Base-by-base conservation (phyloP, 2,888 invertebrate species). In the Phengaris arion region DNA sequence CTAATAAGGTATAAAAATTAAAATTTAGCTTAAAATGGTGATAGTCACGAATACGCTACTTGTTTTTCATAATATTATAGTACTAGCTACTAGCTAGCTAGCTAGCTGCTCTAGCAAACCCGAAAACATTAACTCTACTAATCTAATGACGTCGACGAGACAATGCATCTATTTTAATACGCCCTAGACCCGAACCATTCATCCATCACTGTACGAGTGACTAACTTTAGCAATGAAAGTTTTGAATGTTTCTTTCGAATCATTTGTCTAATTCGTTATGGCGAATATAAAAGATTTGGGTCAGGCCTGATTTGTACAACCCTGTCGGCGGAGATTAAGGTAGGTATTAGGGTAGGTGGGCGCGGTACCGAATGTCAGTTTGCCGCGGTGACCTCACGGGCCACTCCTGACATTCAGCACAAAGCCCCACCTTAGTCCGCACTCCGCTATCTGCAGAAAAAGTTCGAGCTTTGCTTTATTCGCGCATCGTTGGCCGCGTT, bases 341-440 rank as follows among this genome's bases (percentile, higher is more conserved):
- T 88, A 87, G 88, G 87, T 85, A 90, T 90, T 92, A 90, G 90
- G 90, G 91, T 88, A 87, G 88, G 87, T 85, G 89, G 92, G 93
- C 84, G 92, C 86, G 85, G 35, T 35, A 86, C 87, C 85, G 92
- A 93, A 93, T 93, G 93, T 89, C 93, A 90, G 85, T 92, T 92
- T 82, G 84, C 84, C 83, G 84, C 82, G 81, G 79, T 93, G 91
- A 92, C 92, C 92, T 92, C 91, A 93, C 85, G 82, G 83, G 88
- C 92, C 93, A 84, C 93, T 88, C 93, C 93, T 93, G 93, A 86
- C 93, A 92, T 93, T 93, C 91, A 88, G 90, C 89, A 89, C 88
- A 78, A 85, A 85, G 92, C 91, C 92, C 92, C 87, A 91, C 92
- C 92, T 89, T 85, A 84, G 85, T 83, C 83, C 85, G 79, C 52